Percentiles rank a stretch among this genome's conserved stretches.
Evolutionary conservation across 2,888 invertebrate genomes (phyloP).

Genomic region (Limulus polyphemus): DNA sequence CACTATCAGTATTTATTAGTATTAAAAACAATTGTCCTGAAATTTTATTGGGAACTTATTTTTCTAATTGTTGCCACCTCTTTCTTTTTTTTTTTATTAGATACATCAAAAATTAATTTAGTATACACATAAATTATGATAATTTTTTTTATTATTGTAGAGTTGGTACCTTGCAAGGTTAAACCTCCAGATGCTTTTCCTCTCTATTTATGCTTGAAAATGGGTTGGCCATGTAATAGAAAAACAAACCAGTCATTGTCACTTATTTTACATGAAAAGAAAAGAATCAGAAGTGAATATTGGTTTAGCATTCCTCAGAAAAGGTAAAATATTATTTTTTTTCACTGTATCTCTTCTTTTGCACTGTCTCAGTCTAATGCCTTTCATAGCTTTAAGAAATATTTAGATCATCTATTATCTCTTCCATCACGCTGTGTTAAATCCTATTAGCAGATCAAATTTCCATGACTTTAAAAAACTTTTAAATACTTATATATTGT

Average conservation of each 20-base stretch:
- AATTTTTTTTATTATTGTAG: conserved; percentile 48
- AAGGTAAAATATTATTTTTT: conserved; percentile 46
- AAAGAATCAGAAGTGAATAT: conserved; percentile 91
- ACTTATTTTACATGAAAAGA: conserved; percentile 89
- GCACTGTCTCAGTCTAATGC: no score
- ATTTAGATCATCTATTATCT: no score
- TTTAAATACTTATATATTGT: no score
- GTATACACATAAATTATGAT: neutral
- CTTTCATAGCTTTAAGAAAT: no score
- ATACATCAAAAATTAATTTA: neutral
- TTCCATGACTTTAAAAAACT: no score
- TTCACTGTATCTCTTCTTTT: neutral
- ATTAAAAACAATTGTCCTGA: no score
- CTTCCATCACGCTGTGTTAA: no score
- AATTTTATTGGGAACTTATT: no score
- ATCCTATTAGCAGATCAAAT: no score
- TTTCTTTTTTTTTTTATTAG: no score
- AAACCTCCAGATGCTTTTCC: conserved; percentile 83
- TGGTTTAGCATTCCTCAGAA: conserved; percentile 96
- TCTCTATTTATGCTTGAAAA: conserved; percentile 79
- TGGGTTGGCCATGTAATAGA: conserved; percentile 52
- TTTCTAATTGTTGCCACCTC: no score
- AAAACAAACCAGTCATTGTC: conserved; percentile 46
- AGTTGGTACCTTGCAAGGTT: conserved; percentile 80
- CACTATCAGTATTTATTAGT: no score